Evolutionary conservation across 2,797 vertebrate species (phyloP).

Genomic region (Loris lydekkerianus): DNA sequence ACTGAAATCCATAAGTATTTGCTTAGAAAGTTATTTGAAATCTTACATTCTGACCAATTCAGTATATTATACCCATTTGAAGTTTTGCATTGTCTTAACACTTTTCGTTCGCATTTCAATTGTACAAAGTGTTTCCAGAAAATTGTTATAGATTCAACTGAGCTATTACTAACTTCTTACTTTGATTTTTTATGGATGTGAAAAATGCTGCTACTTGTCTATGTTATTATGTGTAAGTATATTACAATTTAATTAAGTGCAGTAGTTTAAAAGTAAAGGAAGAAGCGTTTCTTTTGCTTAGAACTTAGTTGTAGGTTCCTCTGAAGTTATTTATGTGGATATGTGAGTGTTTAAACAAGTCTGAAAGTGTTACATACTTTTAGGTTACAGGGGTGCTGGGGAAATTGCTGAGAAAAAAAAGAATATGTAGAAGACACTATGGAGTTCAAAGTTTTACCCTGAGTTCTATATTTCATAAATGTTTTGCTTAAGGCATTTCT

Average conservation of each 20-base stretch:
- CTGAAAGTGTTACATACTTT: conserved; percentile 90
- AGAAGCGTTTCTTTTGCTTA: conserved; percentile 88
- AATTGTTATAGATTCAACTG: conserved; percentile 67
- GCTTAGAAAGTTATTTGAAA: conserved; percentile 70
- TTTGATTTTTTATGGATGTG: conserved; percentile 87
- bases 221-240: conserved; percentile 89
- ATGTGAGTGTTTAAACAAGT: conserved; percentile 93
- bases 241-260: conserved; percentile 83
- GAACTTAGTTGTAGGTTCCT: conserved; percentile 90
- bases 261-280: conserved; percentile 82
- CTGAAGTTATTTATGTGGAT: conserved; percentile 90
- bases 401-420: conserved; percentile 55
- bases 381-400: conserved; percentile 55
- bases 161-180: conserved; percentile 84
- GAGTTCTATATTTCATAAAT: conserved; percentile 79
- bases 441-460: conserved; percentile 75
- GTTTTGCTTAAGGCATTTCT: conserved; percentile 85
- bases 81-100: conserved; percentile 68
- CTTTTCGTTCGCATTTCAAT: conserved; percentile 87
- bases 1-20: conserved; percentile 71
- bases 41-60: conserved; percentile 79
- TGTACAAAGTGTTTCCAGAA: conserved; percentile 82
- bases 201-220: conserved; percentile 91
- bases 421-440: conserved; percentile 60
- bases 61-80: conserved; percentile 77